These are phyloP conservation scores for Umimayanthus kanabou DNA, from an alignment of 92 coral and sea anemone species.

Conservation along the genomic window DNA sequence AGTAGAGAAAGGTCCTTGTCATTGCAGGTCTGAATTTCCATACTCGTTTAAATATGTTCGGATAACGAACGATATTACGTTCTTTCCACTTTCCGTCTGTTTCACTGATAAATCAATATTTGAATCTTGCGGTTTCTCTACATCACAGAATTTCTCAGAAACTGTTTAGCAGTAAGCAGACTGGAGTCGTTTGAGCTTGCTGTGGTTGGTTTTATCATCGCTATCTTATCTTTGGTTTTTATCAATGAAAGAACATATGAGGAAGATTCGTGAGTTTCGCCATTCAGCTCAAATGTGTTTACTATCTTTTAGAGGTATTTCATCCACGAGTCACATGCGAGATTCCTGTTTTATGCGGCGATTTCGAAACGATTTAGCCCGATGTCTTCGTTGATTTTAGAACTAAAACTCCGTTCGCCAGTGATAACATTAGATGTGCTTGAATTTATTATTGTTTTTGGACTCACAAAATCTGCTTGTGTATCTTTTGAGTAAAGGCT, in stretches of 20 bases:
- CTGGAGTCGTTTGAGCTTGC: conserved; percentile 8
- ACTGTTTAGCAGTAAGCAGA: not conserved
- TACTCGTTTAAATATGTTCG: not conserved
- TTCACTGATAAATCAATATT: conserved; percentile 9
- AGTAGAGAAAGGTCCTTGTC: not conserved
- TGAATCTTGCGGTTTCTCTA: conserved; percentile 31
- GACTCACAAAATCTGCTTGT: not conserved
- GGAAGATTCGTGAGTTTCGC: not conserved
- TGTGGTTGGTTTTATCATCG: conserved; percentile 15
- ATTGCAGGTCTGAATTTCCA: not conserved
- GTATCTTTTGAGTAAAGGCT: not conserved
- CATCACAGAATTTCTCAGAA: conserved; percentile 15
- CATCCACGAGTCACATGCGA: not conserved
- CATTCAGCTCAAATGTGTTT: not conserved
- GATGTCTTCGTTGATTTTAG: not conserved
- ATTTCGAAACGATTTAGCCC: not conserved
- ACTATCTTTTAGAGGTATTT: not conserved
- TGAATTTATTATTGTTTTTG: not conserved
- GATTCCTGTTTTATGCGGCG: not conserved
- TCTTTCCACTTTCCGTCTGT: not conserved
- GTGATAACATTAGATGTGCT: not conserved
- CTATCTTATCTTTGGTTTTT: conserved; percentile 28
- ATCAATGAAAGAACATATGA: conserved; percentile 11
- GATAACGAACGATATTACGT: conserved; percentile 9
- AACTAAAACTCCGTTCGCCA: not conserved